A percentile compares a stretch with the other conserved stretches of the same genome.
These are phyloP conservation scores for Andrena dorsata DNA, from an alignment of 2,888 invertebrate species.

Conservation along the genomic window DNA sequence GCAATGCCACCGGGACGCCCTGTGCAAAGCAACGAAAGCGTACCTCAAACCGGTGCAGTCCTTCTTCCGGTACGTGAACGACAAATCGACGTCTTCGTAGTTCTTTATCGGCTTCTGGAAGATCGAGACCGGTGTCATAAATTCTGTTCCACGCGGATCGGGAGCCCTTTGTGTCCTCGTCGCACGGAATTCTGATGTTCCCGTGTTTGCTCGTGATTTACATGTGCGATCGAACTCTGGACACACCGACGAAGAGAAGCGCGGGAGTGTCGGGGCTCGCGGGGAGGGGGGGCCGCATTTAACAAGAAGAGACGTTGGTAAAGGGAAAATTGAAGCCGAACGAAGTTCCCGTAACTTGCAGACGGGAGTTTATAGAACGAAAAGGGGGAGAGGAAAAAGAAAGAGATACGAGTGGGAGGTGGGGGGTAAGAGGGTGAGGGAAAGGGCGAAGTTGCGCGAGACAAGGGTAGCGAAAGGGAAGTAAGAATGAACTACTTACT, in stretches of 20 bases:
- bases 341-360: conserved; percentile 81
- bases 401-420: conserved; percentile 54
- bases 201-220: conserved; percentile 18
- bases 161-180: background rate
- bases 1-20: background rate
- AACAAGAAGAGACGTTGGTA: conserved; percentile 80
- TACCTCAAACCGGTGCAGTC: conserved; percentile 79
- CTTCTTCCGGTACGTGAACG: conserved; percentile 75
- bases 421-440: conserved; percentile 51
- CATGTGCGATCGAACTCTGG: conserved; percentile 47
- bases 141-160: background rate
- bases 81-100: conserved; percentile 79
- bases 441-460: conserved; percentile 59
- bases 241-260: conserved; percentile 21
- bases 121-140: background rate
- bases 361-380: conserved; percentile 75
- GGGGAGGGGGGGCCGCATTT: conserved; percentile 70
- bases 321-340: conserved; percentile 81
- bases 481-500: conserved; percentile 39
- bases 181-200: background rate
- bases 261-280: conserved; percentile 53
- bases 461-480: conserved; percentile 47
- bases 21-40: background rate
- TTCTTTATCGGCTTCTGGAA: conserved; percentile 76
- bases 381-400: conserved; percentile 48